Percentiles rank a stretch among this genome's conserved stretches.
phyloP scores from a whole-genome alignment of 2,113 vertebrate species.

The Aptenodytes forsteri region DNA sequence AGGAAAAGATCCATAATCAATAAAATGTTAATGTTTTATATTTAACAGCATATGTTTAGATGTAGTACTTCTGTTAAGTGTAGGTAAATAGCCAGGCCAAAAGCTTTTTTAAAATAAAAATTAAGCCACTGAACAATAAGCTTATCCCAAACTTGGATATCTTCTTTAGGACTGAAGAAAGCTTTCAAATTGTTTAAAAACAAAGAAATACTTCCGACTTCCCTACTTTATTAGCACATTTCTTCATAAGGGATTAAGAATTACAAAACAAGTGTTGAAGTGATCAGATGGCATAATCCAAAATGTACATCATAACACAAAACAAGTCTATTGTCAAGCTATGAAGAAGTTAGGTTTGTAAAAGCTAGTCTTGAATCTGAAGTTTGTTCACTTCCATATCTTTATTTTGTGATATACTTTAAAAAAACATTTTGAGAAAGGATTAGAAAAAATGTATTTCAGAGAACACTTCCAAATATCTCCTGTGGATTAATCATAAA shows the following conservation, averaged over 20 bases:
- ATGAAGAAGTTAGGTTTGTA: neutral
- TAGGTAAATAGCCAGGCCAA: neutral
- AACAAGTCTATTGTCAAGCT: neutral
- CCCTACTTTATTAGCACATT: neutral
- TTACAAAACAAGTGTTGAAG: neutral
- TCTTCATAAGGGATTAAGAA: neutral
- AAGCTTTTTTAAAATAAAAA: neutral
- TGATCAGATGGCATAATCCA: neutral
- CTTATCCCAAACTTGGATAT: neutral
- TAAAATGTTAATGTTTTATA: neutral
- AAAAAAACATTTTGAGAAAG: neutral
- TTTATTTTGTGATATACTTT: neutral
- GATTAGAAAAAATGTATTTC: neutral
- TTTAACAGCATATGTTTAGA: neutral
- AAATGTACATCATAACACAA: neutral
- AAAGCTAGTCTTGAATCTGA: neutral
- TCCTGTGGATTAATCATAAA: conserved; percentile 47
- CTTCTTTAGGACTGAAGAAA: neutral
- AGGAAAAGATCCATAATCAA: neutral
- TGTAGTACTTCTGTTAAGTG: neutral
- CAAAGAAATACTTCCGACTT: neutral
- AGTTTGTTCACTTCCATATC: neutral
- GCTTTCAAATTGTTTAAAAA: neutral
- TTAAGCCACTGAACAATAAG: neutral
- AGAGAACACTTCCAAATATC: neutral